Percentiles rank a stretch among this genome's conserved stretches.
Evolutionary conservation across 2,797 vertebrate genomes (phyloP).

Genomic region (Psittacula echo): DNA sequence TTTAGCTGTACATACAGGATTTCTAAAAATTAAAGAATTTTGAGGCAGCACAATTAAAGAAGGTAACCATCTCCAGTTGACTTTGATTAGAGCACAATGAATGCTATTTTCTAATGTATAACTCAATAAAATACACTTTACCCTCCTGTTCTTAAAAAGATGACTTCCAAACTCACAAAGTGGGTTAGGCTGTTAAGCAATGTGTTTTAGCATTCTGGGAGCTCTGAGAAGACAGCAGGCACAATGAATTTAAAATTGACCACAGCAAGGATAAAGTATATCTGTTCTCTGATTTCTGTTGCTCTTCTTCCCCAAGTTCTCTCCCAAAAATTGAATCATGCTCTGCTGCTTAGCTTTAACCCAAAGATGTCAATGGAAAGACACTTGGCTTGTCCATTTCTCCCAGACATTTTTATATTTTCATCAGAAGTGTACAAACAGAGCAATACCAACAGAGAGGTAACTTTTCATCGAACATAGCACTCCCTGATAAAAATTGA

Average conservation of each 20-base stretch:
- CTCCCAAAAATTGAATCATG: background rate
- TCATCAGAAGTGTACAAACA: background rate
- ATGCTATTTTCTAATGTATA: background rate
- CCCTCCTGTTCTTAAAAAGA: background rate
- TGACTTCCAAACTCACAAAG: background rate
- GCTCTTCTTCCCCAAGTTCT: background rate
- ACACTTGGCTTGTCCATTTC: background rate
- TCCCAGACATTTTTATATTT: background rate
- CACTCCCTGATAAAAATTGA: background rate
- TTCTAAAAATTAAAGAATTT: background rate
- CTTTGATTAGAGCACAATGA: background rate
- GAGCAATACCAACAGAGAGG: background rate
- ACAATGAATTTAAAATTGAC: background rate
- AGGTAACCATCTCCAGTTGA: background rate
- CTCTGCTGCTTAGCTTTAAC: background rate
- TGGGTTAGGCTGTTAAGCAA: background rate
- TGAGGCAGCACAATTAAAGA: background rate
- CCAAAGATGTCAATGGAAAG: background rate
- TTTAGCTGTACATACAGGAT: background rate
- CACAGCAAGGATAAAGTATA: background rate
- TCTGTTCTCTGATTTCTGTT: background rate
- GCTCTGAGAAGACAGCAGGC: background rate
- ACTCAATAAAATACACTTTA: background rate
- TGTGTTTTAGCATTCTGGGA: background rate
- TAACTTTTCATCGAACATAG: background rate